A percentile compares a stretch with the other conserved stretches of the same genome.
These are phyloP conservation scores for Conus ventricosus DNA, from an alignment of 1,140 invertebrate species.

Conservation along the genomic window DNA sequence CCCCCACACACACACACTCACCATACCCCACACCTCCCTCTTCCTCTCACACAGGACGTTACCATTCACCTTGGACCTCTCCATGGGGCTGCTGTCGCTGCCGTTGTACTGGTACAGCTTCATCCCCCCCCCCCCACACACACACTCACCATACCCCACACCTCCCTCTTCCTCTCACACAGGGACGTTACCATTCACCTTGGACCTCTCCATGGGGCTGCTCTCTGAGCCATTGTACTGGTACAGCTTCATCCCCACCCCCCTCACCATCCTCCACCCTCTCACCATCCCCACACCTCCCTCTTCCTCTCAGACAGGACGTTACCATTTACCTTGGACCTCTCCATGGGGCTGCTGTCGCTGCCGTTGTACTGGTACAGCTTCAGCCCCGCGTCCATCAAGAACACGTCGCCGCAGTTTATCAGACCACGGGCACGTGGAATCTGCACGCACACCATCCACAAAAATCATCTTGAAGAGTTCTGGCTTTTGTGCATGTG, in stretches of 20 bases:
- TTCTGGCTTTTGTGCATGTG: too few relatives aligned
- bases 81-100: not conserved
- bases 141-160: too few relatives aligned
- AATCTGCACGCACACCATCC: conserved; percentile 35
- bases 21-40: too few relatives aligned
- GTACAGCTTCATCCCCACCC: too few relatives aligned
- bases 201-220: too few relatives aligned
- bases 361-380: conserved; percentile 83
- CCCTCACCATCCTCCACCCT: not conserved
- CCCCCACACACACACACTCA: too few relatives aligned
- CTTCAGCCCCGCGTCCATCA: conserved; percentile 87
- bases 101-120: not conserved
- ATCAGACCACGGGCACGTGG: conserved; percentile 32
- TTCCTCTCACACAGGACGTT: too few relatives aligned
- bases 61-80: conserved; percentile 53
- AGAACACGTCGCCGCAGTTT: conserved; percentile 92
- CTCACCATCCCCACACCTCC: not conserved
- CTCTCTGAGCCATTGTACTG: too few relatives aligned
- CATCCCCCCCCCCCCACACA: too few relatives aligned
- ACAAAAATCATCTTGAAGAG: not conserved
- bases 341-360: conserved; percentile 69
- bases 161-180: too few relatives aligned
- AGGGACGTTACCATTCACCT: too few relatives aligned
- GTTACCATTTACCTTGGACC: conserved; percentile 71
- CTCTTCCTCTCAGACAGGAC: too few relatives aligned